Evolutionary conservation across 2,888 invertebrate genomes (phyloP).

Genomic region (Lepidochrysops patricia): DNA sequence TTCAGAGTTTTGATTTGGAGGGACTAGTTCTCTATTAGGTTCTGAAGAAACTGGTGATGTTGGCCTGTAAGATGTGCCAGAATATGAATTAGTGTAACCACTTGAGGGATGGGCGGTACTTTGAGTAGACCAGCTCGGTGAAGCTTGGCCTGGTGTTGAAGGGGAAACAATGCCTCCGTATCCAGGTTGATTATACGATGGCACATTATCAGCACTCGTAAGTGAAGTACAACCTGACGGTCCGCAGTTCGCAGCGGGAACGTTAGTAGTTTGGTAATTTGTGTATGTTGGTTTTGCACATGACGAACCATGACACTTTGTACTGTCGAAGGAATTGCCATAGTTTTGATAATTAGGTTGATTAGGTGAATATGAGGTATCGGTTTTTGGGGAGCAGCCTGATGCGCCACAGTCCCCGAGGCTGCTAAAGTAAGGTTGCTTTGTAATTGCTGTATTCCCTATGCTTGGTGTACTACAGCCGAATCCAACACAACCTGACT

Average conservation of each 20-base stretch:
- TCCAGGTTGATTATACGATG: background rate
- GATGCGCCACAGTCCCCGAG: constrained; percentile 2
- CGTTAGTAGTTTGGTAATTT: background rate
- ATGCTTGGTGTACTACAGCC: background rate
- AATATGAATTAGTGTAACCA: background rate
- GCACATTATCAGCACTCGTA: background rate
- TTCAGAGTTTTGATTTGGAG: constrained; percentile 3
- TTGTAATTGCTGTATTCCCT: background rate
- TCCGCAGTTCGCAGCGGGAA: background rate
- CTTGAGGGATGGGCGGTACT: background rate
- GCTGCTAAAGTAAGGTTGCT: background rate
- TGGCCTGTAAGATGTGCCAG: background rate
- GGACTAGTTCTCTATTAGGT: background rate
- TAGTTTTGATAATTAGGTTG: background rate
- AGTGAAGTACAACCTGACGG: background rate
- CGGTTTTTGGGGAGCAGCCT: background rate
- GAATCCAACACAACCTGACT: background rate
- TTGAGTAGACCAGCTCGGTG: background rate
- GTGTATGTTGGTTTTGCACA: background rate
- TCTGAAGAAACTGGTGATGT: background rate
- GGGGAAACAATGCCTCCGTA: background rate
- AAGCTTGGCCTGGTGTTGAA: background rate
- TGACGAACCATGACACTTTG: background rate
- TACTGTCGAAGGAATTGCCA: background rate
- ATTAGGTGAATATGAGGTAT: background rate